A percentile compares a stretch with the other conserved stretches of the same genome.
These are phyloP conservation scores for Caenorhabditis sulstoni DNA, from an alignment of 2,888 invertebrate genomes.

Conservation along the genomic window DNA sequence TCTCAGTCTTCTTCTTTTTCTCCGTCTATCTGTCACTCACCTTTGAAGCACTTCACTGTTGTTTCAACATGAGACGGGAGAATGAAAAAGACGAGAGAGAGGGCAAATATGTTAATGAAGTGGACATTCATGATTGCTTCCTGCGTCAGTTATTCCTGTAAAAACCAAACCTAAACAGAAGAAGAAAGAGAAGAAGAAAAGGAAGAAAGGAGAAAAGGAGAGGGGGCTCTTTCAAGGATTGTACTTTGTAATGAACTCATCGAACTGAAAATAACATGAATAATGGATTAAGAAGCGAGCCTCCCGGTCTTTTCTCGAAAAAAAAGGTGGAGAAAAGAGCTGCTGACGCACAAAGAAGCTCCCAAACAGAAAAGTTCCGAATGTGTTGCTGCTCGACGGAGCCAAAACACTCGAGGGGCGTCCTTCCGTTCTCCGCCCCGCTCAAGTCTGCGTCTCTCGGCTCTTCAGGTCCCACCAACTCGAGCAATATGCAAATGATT, in stretches of 20 bases:
- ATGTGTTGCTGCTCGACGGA: constrained; percentile 25
- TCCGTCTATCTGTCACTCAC: constrained; percentile 8
- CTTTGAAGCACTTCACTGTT: constrained; percentile 56
- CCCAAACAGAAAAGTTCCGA: too few species aligned
- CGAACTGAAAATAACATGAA: constrained; percentile 54
- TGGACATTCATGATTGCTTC: constrained; percentile 42
- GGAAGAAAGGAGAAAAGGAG: constrained; percentile 4
- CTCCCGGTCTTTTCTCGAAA: constrained; percentile 7
- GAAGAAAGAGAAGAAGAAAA: constrained; percentile 1
- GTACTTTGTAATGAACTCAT: constrained; percentile 52
- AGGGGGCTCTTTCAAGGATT: constrained; percentile 36
- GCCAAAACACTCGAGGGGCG: constrained; percentile 51
- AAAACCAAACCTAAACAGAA: constrained; percentile 15
- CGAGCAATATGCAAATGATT: constrained; percentile 54
- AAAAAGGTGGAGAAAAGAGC: neutral
- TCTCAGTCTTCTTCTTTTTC: neutral
- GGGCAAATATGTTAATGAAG: constrained; percentile 28
- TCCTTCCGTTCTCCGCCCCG: constrained; percentile 43
- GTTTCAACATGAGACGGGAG: constrained; percentile 8
- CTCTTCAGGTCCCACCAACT: constrained; percentile 14
- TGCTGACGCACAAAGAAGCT: constrained; percentile 10
- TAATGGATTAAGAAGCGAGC: constrained; percentile 45
- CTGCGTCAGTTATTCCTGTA: constrained; percentile 14
- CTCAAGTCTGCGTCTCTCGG: constrained; percentile 31
- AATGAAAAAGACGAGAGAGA: constrained; percentile 16